Evolutionary conservation across 1,140 invertebrate species (phyloP).

Genomic region (Stegodyphus mimosarum): DNA sequence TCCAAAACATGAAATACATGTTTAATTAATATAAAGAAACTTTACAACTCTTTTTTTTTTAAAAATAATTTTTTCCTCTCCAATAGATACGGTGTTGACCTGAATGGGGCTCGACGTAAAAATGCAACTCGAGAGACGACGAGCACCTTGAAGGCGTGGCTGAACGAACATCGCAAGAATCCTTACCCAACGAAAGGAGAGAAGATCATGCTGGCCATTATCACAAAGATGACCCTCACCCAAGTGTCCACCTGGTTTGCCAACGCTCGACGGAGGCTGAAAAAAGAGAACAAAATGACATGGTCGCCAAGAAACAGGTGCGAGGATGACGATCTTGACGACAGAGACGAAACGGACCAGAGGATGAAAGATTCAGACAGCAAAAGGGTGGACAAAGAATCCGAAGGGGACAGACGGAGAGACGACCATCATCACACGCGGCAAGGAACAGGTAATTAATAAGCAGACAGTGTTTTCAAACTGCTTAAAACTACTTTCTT

Average conservation of each 20-base stretch:
- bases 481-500: too few relatives aligned
- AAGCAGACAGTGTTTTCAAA: neutral
- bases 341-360: conserved; percentile 50
- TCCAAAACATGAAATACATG: too few relatives aligned
- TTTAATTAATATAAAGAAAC: too few relatives aligned
- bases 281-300: conserved; percentile 76
- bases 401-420: conserved; percentile 32
- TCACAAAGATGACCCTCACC: conserved; percentile 75
- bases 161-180: conserved; percentile 90
- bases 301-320: conserved; percentile 72
- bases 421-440: conserved; percentile 41
- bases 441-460: conserved; percentile 23
- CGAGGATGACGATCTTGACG: conserved; percentile 68
- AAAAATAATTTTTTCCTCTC: neutral
- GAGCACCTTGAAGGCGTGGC: conserved; percentile 93
- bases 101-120: conserved; percentile 89
- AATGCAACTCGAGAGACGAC: conserved; percentile 98
- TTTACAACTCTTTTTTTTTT: neutral
- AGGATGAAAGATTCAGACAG: conserved; percentile 42
- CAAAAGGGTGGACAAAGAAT: conserved; percentile 36
- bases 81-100: conserved; percentile 87
- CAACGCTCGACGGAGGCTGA: conserved; percentile 72
- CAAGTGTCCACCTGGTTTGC: conserved; percentile 76
- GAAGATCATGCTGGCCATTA: conserved; percentile 74
- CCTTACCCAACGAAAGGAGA: conserved; percentile 75